A percentile compares a stretch with the other conserved stretches of the same genome.
These are phyloP conservation scores for Hemichromis elongatus DNA, from an alignment of 2,113 vertebrate species.

Conservation along the genomic window DNA sequence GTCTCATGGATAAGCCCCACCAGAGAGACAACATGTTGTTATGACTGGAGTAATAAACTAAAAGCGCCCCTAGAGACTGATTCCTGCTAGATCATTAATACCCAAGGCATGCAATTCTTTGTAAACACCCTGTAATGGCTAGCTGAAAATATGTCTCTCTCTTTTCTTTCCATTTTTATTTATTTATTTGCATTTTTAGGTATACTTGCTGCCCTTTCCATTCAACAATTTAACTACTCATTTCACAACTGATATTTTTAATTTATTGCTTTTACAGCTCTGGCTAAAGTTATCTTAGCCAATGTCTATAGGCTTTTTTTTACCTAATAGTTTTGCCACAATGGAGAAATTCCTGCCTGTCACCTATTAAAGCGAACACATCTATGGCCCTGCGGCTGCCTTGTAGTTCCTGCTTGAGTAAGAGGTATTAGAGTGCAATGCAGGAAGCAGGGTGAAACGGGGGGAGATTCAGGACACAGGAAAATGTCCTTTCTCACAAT, in stretches of 20 bases:
- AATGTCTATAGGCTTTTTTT: neutral
- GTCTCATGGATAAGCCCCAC: neutral
- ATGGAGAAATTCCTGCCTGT: neutral
- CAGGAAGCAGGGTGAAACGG: neutral
- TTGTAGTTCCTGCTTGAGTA: slow-evolving; percentile 32
- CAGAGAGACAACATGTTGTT: slow-evolving; percentile 37
- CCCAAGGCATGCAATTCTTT: neutral
- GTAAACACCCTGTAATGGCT: neutral
- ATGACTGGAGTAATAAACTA: neutral
- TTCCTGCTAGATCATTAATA: neutral
- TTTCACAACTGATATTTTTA: neutral
- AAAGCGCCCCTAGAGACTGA: neutral
- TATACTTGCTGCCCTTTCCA: neutral
- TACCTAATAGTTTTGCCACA: neutral
- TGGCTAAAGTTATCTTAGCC: neutral
- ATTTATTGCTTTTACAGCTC: neutral
- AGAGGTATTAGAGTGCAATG: slow-evolving; percentile 36
- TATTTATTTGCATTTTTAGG: neutral
- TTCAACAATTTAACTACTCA: neutral
- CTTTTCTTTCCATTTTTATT: neutral
- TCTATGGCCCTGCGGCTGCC: neutral
- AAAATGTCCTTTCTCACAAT: neutral
- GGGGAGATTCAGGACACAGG: neutral
- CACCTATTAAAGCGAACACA: neutral
- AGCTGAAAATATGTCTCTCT: neutral